Base-by-base conservation (phyloP, 2,797 vertebrate genomes). In the Oreonectes daqikongensis region DNA sequence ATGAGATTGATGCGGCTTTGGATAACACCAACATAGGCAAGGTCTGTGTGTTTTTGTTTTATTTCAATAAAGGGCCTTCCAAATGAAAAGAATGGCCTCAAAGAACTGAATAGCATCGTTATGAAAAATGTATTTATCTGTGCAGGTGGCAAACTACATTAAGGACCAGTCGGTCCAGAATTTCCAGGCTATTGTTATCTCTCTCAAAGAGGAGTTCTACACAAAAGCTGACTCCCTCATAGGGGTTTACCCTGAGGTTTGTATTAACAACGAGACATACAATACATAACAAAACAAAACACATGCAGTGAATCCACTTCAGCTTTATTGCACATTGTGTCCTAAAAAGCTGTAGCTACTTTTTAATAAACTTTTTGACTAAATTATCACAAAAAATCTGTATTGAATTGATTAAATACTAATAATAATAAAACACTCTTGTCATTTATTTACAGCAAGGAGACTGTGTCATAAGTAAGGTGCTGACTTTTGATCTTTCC, bases 1-100 rank as follows among this genome's bases (percentile, higher is more conserved):
- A 98, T 81, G 95, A 98, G 90, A 98, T 97, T 0, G 95, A 98
- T 24, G 95, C 96, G 0, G 96, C 96, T 15, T 88, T 98, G 83
- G 96, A 97, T 90, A 97, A 98, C 91, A 97, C 95, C 77, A 98
- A 98, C 87, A 97, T 98, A 9, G 96, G 96, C 72, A 97, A 98
- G 94, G 96, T 97, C 5, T 64, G 90, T 86, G 32, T 50, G 53
- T 28, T 17, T n/a, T 59, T 17, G 3, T 42, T 26, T 35, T 59
- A 15, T 24, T 30, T 26, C 53, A 28, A 7, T 40, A 18, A 22
- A 48, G 20, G 48, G 1, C 10, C 18, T 48, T 35, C 4, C 20
- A 60, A 12, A 76, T 59, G 52, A 60, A 22, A 53, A 17, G 61
- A 0, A 3, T 44, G 1, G 10, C 28, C 7, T n/a, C 30, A 61